A percentile compares a stretch with the other conserved stretches of the same genome.
Evolutionary conservation across 1,140 invertebrate genomes (phyloP).

Genomic region (Ladona fulva): DNA sequence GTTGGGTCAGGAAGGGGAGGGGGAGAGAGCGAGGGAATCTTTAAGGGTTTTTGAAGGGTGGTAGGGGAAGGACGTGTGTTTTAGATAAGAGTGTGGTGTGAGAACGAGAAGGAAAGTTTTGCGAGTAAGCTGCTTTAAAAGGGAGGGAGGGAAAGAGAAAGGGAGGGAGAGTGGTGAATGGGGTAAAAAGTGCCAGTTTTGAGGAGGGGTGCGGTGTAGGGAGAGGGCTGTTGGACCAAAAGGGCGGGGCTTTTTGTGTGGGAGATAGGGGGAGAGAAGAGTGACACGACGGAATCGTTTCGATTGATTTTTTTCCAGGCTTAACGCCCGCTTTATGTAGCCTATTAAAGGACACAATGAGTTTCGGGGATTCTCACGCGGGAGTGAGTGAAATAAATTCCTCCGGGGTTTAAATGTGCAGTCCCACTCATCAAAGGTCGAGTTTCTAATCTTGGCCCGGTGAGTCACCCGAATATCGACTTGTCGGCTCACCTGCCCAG

Average conservation of each 20-base stretch:
- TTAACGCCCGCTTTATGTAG: neutral
- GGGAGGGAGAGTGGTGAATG: neutral
- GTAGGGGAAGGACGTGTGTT: neutral
- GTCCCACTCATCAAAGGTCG: too few species aligned
- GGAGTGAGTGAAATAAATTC: too few species aligned
- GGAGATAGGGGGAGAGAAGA: neutral
- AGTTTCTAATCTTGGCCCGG: too few species aligned
- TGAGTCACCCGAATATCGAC: too few species aligned
- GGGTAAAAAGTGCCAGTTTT: neutral
- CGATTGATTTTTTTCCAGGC: constrained; percentile 3
- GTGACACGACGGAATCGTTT: constrained; percentile 4
- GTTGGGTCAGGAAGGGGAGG: neutral
- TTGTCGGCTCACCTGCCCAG: too few species aligned
- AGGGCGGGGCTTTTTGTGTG: neutral
- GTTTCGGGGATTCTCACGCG: too few species aligned
- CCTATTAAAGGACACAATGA: too few species aligned
- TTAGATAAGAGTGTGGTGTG: neutral
- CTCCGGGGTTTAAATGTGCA: too few species aligned
- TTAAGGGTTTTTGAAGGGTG: neutral
- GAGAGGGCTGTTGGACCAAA: neutral
- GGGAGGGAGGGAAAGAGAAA: neutral
- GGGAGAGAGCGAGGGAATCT: neutral
- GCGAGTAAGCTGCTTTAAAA: constrained; percentile 9
- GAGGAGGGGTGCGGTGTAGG: too few species aligned
- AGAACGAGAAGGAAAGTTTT: neutral